Percentiles rank a stretch among this genome's conserved stretches.
phyloP scores from a whole-genome alignment of 2,888 invertebrate species.

The Drosophila formosana region DNA sequence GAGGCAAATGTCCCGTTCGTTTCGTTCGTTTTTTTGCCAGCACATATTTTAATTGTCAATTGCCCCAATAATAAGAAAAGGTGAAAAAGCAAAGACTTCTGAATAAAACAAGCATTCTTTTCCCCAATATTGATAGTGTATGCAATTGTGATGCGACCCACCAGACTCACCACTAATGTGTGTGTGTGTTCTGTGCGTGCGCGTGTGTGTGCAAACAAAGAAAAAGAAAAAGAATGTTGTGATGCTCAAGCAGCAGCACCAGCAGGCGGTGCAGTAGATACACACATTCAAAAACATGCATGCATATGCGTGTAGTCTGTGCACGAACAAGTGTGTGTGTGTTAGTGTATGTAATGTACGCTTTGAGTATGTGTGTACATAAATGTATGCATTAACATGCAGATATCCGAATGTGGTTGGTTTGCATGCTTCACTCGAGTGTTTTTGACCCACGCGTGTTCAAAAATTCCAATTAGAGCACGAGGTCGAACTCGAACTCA shows the following conservation, averaged over 20 bases:
- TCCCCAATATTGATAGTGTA: constrained; percentile 5
- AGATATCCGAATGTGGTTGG: constrained; percentile 13
- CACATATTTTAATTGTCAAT: constrained; percentile 26
- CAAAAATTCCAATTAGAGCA: constrained; percentile 49
- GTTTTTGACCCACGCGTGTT: constrained; percentile 49
- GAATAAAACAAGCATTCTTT: constrained; percentile 34
- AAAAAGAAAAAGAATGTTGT: constrained; percentile 60
- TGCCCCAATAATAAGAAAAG: constrained; percentile 40
- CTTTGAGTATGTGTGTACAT: constrained; percentile 1
- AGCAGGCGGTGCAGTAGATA: constrained; percentile 54
- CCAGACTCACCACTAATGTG: constrained; percentile 42
- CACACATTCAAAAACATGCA: constrained; percentile 42
- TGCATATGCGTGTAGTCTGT: constrained; percentile 16
- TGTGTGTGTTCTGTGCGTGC: constrained; percentile 1
- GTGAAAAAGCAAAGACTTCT: constrained; percentile 37
- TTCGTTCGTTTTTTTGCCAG: constrained; percentile 3
- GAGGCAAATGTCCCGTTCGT: constrained; percentile 28
- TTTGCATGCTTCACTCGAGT: too few species aligned
- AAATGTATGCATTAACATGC: constrained; percentile 21
- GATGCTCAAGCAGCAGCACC: constrained; percentile 38
- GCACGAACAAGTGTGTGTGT: constrained; percentile 1
- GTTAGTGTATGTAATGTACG: too few species aligned
- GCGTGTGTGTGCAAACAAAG: constrained; percentile 27
- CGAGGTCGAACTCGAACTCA: constrained; percentile 40
- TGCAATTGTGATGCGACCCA: constrained; percentile 1